phyloP scores from a whole-genome alignment of 2,113 vertebrate genomes.

The Entomyzon cyanotis region DNA sequence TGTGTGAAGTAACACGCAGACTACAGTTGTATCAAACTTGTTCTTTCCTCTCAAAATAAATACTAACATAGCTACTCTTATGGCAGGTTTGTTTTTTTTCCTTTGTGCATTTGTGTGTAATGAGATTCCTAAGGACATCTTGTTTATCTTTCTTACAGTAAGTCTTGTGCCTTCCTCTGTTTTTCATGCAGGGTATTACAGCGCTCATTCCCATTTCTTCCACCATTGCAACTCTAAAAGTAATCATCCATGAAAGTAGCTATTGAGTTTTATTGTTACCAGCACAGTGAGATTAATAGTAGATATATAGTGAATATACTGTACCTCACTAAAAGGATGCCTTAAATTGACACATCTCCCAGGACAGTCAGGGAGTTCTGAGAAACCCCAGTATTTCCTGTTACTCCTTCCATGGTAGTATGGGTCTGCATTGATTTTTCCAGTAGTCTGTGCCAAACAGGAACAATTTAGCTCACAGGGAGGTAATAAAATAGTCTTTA shows the following conservation, averaged over 20 bases:
- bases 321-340: conserved; percentile 16
- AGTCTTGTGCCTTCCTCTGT: not conserved
- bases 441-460: conserved; percentile 53
- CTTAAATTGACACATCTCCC: conserved; percentile 41
- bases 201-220: not conserved
- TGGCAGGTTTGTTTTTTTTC: not conserved
- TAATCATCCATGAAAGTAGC: conserved; percentile 23
- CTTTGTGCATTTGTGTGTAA: not conserved
- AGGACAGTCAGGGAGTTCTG: conserved; percentile 39
- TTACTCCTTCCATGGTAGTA: conserved; percentile 11
- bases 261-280: conserved; percentile 34
- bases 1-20: not conserved
- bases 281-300: conserved; percentile 32
- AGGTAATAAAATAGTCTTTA: conserved; percentile 56
- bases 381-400: conserved; percentile 57
- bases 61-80: not conserved
- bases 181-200: not conserved
- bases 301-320: not conserved
- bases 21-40: not conserved
- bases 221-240: conserved; percentile 31
- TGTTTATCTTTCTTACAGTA: not conserved
- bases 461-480: conserved; percentile 35
- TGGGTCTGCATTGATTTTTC: conserved; percentile 61
- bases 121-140: not conserved
- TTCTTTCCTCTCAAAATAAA: not conserved